Evolutionary conservation across 2,797 vertebrate species (phyloP).

Genomic region (Pipistrellus pipistrellus): DNA sequence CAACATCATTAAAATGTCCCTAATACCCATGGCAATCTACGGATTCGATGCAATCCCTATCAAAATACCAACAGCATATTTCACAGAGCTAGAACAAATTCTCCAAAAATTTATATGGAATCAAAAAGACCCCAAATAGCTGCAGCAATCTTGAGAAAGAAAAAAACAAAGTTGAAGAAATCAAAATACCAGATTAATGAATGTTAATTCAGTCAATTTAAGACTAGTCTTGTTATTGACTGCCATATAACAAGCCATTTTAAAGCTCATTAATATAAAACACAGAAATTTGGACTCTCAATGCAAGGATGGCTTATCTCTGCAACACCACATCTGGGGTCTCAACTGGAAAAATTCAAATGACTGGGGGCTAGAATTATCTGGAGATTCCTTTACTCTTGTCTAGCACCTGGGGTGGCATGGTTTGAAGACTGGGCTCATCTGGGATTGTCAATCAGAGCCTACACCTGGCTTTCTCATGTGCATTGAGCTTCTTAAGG

Average conservation of each 20-base stretch:
- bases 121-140: no score
- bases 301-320: neutral
- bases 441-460: neutral
- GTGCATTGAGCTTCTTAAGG: neutral
- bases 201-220: neutral
- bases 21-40: no score
- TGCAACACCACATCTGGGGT: neutral
- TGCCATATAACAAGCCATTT: neutral
- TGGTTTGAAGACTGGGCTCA: neutral
- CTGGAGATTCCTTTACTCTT: neutral
- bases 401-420: neutral
- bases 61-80: no score
- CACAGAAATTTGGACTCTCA: neutral
- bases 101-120: no score
- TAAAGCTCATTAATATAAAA: neutral
- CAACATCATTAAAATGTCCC: no score
- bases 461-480: neutral
- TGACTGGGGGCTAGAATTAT: neutral
- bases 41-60: no score
- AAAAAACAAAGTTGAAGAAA: no score
- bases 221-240: neutral
- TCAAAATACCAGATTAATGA: neutral
- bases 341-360: neutral
- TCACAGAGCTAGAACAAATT: no score
- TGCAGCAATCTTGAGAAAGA: no score